These are phyloP conservation scores for Dynastes tityus DNA, from an alignment of 2,888 invertebrate species.

Conservation along the genomic window DNA sequence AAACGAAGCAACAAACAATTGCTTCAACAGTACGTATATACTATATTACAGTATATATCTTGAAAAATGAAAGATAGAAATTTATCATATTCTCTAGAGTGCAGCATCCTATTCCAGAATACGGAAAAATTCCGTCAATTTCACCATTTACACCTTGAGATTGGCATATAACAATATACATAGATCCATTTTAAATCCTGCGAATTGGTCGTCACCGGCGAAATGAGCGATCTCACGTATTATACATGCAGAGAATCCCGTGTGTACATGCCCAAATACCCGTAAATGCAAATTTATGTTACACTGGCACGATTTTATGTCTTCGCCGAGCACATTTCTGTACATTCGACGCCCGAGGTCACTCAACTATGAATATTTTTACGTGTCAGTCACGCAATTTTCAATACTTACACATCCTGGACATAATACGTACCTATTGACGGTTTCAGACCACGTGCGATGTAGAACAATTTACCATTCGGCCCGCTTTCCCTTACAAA, in stretches of 20 bases:
- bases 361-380: constrained; percentile 33
- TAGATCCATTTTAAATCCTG: too few species aligned
- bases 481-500: background rate
- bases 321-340: constrained; percentile 2
- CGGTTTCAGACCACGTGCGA: constrained; percentile 15
- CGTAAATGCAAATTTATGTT: constrained; percentile 11
- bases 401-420: background rate
- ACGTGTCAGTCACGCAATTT: constrained; percentile 38
- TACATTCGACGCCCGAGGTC: constrained; percentile 21
- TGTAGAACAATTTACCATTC: constrained; percentile 17
- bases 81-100: background rate
- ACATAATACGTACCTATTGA: constrained; percentile 18
- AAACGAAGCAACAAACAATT: too few species aligned
- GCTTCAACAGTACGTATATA: too few species aligned
- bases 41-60: too few species aligned
- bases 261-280: background rate
- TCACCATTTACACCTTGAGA: too few species aligned
- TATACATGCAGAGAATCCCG: background rate
- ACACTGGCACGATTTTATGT: constrained; percentile 12
- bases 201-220: background rate
- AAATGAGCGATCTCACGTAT: background rate
- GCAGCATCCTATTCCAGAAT: background rate
- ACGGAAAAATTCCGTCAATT: too few species aligned
- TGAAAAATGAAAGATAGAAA: background rate
- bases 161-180: too few species aligned